Evolutionary conservation across 2,888 invertebrate species (phyloP).

Genomic region (Eristalis arbustorum): DNA sequence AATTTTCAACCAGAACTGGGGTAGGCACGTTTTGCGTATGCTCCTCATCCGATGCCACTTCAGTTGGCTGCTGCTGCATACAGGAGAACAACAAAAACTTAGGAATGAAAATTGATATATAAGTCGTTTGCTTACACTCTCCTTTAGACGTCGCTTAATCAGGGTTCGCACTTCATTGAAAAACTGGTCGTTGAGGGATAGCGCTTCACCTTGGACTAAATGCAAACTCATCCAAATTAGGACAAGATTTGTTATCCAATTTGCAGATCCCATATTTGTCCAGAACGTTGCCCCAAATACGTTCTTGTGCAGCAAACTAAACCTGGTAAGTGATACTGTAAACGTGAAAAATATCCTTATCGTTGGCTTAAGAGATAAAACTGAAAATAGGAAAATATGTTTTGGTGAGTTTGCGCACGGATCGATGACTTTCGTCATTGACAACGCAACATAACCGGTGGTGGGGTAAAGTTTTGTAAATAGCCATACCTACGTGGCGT

Average conservation of each 20-base stretch:
- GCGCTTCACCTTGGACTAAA: conserved; percentile 66
- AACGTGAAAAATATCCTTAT: conserved; percentile 40
- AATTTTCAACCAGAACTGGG: conserved; percentile 85
- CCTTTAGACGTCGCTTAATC: conserved; percentile 80
- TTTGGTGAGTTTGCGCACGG: conserved; percentile 57
- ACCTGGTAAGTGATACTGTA: conserved; percentile 35
- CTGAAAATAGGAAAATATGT: neutral
- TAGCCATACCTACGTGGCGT: neutral
- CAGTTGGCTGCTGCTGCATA: conserved; percentile 24
- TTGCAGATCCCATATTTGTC: conserved; percentile 48
- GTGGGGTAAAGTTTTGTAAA: neutral
- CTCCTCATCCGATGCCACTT: conserved; percentile 38
- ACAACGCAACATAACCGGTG: conserved; percentile 14
- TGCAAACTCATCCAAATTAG: conserved; percentile 43
- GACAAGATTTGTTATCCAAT: conserved; percentile 48
- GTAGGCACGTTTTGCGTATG: conserved; percentile 79
- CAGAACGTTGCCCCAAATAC: neutral
- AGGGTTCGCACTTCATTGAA: conserved; percentile 82
- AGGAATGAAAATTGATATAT: neutral
- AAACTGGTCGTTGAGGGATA: conserved; percentile 79
- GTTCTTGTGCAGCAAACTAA: conserved; percentile 28
- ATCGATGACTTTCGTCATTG: neutral
- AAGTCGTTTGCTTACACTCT: conserved; percentile 69
- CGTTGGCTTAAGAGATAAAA: neutral
- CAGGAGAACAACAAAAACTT: neutral